These are phyloP conservation scores for Tylochromis polylepis DNA, from an alignment of 2,113 vertebrate genomes.

Conservation along the genomic window DNA sequence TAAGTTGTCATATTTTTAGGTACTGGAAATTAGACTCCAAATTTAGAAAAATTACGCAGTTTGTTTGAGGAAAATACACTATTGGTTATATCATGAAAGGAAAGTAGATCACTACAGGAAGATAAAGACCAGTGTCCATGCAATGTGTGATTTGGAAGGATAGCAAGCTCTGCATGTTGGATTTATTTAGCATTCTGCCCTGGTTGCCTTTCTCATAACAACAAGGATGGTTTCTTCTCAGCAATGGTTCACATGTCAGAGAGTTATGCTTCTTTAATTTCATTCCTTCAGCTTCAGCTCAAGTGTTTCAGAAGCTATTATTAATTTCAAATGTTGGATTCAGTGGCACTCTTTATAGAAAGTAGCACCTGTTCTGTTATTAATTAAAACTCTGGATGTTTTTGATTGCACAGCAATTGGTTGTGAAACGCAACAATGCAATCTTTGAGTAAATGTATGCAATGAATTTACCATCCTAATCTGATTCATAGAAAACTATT, in stretches of 20 bases:
- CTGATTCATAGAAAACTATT: neutral
- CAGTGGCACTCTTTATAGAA: neutral
- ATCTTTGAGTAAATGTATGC: neutral
- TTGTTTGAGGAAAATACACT: neutral
- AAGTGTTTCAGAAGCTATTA: slow-evolving; percentile 1
- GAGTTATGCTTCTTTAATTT: slow-evolving; percentile 21
- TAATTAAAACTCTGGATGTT: neutral
- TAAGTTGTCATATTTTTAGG: neutral
- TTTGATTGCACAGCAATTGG: slow-evolving; percentile 3
- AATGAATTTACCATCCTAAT: neutral
- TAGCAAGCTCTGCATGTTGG: neutral
- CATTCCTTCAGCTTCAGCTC: neutral
- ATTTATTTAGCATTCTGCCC: slow-evolving; percentile 4
- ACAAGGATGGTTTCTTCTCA: neutral
- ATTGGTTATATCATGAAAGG: neutral
- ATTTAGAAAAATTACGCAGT: neutral
- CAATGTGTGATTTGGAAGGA: neutral
- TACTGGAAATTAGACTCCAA: neutral
- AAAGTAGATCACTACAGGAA: neutral
- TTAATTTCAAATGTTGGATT: neutral
- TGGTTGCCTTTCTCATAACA: neutral
- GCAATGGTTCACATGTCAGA: neutral
- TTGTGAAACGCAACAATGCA: neutral
- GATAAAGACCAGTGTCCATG: neutral
- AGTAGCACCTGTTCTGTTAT: neutral